Percentiles rank a stretch among this genome's conserved stretches.
phyloP scores from a whole-genome alignment of 1,140 invertebrate species.

The Uloborus diversus region DNA sequence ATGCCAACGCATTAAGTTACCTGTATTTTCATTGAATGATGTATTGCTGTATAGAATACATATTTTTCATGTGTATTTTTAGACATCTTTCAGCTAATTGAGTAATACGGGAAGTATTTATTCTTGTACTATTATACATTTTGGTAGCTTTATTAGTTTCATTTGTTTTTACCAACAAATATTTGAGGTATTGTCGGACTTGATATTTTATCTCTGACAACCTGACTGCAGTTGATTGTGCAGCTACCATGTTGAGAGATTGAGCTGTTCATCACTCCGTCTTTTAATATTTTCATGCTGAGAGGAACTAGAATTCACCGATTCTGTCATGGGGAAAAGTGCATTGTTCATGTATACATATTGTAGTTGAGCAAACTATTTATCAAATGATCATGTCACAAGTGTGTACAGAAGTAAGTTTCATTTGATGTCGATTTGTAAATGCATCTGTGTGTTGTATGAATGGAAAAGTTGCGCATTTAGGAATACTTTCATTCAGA shows the following conservation, averaged over 20 bases:
- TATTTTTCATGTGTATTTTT: too few species aligned
- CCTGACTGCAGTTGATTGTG: too few species aligned
- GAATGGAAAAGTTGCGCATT: neutral
- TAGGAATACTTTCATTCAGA: neutral
- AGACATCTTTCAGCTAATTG: too few species aligned
- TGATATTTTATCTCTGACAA: too few species aligned
- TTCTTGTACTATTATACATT: too few species aligned
- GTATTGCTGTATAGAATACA: too few species aligned
- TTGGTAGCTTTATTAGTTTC: neutral
- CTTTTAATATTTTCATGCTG: neutral
- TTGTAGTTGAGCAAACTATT: conserved; percentile 8
- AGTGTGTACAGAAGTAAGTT: neutral
- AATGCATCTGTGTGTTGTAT: neutral
- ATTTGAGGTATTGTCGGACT: neutral
- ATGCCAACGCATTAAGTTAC: too few species aligned
- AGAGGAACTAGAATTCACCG: neutral
- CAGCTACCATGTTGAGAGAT: neutral
- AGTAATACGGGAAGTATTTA: too few species aligned
- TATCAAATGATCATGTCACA: neutral
- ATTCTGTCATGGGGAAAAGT: neutral
- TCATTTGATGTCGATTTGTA: neutral
- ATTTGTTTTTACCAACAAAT: neutral
- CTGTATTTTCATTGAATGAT: too few species aligned
- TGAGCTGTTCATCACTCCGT: neutral
- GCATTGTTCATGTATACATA: neutral